Base-by-base conservation (phyloP, 2,113 vertebrate species). In the Gymnocephalus cernua region DNA sequence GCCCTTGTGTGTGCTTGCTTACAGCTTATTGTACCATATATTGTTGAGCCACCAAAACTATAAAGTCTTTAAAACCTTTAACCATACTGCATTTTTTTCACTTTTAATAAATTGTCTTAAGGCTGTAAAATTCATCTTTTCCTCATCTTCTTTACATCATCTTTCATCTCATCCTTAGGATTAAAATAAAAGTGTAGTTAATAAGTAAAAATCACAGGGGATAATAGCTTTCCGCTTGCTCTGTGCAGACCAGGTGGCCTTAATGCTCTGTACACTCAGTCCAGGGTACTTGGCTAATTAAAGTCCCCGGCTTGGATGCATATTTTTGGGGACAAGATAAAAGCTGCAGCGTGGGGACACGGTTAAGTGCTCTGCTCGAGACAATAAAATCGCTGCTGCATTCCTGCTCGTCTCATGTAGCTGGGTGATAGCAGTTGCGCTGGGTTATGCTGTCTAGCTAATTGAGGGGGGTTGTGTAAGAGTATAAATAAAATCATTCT, bases 401-500 rank as follows among this genome's bases (percentile, higher is more conserved):
- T 84, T 86, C 85, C 75, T 65, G 72, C 62, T 57, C 0, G 6
- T 54, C 51, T 69, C 69, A 5, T 25, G 79, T 51, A 23, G 54
- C 73, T 29, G 63, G 59, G 74, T 65, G 57, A 77, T 44, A 45
- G 74, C 80, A 45, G 74, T 6, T 23, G 57, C 62, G 18, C 67
- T 38, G 32, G 72, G 58, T 79, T 82, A 75, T 65, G 58, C 70
- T 53, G 66, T 53, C 80, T 53, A 3, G 53, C 74, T 65, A 56
- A 54, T 32, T 56, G 65, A 72, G 18, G 15, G 10, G 11, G 23
- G 65, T 84, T 89, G 74, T 66, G 77, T 85, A 85, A 89, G 25
- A 74, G 13, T 29, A 63, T 92, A 13, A 86, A 90, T 86, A 69
- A 86, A 89, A 85, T 0, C 12, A 89, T 77, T 80, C 61, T 48